Conservation (phyloP, 2,888 invertebrate genomes). For the Eupithecia tripunctaria region DNA sequence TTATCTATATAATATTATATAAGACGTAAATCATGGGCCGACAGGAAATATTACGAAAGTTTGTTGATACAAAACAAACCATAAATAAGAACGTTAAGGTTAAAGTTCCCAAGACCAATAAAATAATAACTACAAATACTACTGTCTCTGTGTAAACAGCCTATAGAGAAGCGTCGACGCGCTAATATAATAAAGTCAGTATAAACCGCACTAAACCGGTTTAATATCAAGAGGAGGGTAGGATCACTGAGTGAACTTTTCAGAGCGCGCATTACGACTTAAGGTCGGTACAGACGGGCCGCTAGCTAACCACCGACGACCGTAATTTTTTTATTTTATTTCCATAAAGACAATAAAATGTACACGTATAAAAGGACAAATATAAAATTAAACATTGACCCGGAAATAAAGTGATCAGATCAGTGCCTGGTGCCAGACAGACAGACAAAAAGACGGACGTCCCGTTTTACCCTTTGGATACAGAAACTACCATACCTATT, state of each 20-base stretch:
- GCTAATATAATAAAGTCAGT: conserved; percentile 81
- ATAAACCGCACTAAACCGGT: conserved; percentile 78
- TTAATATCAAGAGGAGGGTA: conserved; percentile 74
- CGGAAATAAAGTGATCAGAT: too few species aligned
- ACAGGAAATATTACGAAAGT: neutral
- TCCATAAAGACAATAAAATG: too few species aligned
- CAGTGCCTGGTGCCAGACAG: too few species aligned
- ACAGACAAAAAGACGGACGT: too few species aligned
- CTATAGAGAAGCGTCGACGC: conserved; percentile 68
- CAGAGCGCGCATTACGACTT: conserved; percentile 72
- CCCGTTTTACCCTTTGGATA: too few species aligned
- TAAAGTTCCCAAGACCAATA: neutral
- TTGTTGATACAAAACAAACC: neutral
- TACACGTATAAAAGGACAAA: too few species aligned
- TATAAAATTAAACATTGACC: too few species aligned
- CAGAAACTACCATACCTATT: neutral
- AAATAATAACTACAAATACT: conserved; percentile 3
- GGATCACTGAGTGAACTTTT: conserved; percentile 67
- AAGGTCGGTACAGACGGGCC: neutral
- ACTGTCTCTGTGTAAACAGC: conserved; percentile 66
- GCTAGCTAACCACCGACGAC: neutral
- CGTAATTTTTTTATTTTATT: too few species aligned
- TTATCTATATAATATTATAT: neutral
- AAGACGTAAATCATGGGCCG: neutral
- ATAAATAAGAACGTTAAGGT: neutral